Evolutionary conservation across 2,797 vertebrate genomes (phyloP).

Genomic region (Sarcophilus harrisii): DNA sequence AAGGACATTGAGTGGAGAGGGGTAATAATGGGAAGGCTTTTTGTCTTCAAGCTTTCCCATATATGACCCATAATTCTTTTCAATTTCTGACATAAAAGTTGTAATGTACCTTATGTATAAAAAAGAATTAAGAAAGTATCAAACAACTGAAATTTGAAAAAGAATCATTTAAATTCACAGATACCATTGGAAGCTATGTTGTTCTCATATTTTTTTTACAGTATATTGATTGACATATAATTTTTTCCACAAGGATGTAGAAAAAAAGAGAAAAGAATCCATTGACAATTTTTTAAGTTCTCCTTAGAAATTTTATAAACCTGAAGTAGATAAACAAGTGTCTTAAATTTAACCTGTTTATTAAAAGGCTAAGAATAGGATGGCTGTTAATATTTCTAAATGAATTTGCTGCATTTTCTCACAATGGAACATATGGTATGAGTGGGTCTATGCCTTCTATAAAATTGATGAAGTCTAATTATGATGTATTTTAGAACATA

Average conservation of each 20-base stretch:
- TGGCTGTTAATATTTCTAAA: background rate
- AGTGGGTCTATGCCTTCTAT: conserved; percentile 17
- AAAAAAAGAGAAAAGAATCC: background rate
- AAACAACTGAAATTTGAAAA: conserved; percentile 12
- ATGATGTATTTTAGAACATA: conserved; percentile 42
- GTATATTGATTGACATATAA: background rate
- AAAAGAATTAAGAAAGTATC: conserved; percentile 26
- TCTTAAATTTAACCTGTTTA: background rate
- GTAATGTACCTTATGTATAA: conserved; percentile 10
- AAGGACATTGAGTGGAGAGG: background rate
- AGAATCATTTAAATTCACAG: background rate
- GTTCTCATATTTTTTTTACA: background rate
- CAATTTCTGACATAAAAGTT: background rate
- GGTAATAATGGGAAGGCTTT: background rate
- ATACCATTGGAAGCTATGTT: background rate
- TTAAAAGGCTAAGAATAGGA: background rate
- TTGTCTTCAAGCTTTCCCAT: background rate
- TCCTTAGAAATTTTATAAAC: background rate
- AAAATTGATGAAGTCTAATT: conserved; percentile 35
- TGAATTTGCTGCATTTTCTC: background rate
- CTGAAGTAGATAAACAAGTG: background rate
- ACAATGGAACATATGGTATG: conserved; percentile 32
- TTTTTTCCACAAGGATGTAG: background rate
- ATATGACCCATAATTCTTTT: background rate
- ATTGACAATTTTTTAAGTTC: background rate